Percentiles rank a stretch among this genome's conserved stretches.
These are phyloP conservation scores for Pyxicephalus adspersus DNA, from an alignment of 2,113 vertebrate genomes.

Conservation along the genomic window DNA sequence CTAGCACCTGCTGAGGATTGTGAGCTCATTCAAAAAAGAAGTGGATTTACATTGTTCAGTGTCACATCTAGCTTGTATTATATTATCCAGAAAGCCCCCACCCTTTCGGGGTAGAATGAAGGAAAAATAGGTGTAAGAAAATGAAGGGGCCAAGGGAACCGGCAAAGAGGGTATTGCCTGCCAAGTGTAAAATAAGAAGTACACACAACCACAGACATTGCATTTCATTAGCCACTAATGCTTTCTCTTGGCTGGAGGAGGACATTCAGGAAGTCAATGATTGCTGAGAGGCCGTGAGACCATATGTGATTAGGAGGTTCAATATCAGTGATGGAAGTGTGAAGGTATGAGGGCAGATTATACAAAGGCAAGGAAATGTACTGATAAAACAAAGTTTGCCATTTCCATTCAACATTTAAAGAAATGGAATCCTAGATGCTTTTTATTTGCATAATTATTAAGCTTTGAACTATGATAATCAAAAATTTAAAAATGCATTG, in stretches of 20 bases:
- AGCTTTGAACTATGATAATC: no score
- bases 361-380: no score
- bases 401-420: no score
- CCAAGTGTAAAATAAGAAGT: slow-evolving; percentile 52
- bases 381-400: no score
- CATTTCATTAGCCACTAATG: slow-evolving; percentile 55
- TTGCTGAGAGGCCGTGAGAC: slow-evolving; percentile 41
- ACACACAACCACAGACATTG: slow-evolving; percentile 47
- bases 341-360: slow-evolving; percentile 14
- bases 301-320: slow-evolving; percentile 48
- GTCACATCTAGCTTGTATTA: slow-evolving; percentile 45
- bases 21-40: slow-evolving; percentile 50
- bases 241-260: slow-evolving; percentile 46
- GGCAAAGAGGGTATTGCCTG: slow-evolving; percentile 42
- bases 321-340: slow-evolving; percentile 54
- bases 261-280: slow-evolving; percentile 42
- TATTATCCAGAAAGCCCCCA: slow-evolving; percentile 44
- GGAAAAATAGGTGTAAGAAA: slow-evolving; percentile 52
- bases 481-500: no score
- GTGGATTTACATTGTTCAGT: slow-evolving; percentile 44
- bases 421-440: no score
- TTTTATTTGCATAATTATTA: no score
- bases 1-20: slow-evolving; percentile 58
- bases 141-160: slow-evolving; percentile 46
- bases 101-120: slow-evolving; percentile 12